A percentile compares a stretch with the other conserved stretches of the same genome.
phyloP scores from a whole-genome alignment of 2,888 invertebrate species.

The Aplocera efformata region DNA sequence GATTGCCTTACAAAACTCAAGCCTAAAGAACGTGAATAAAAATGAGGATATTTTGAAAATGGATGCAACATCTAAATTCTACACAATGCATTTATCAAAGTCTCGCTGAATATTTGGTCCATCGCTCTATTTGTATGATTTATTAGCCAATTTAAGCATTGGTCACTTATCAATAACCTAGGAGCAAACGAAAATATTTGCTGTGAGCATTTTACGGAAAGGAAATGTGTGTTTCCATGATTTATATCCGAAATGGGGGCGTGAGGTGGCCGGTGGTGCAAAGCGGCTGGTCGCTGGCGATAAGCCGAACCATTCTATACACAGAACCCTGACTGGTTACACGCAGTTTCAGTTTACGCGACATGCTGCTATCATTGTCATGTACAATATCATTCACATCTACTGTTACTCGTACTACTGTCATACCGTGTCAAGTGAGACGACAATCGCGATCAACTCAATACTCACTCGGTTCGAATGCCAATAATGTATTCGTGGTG shows the following conservation, averaged over 20 bases:
- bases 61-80: no score
- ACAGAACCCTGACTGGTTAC: slow-evolving; percentile 26
- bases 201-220: slow-evolving; percentile 66
- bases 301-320: slow-evolving; percentile 67
- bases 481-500: no score
- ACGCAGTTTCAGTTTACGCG: slow-evolving; percentile 1
- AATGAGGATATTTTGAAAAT: no score
- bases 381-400: background rate
- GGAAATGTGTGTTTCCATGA: slow-evolving; percentile 77
- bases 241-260: slow-evolving; percentile 71
- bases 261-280: slow-evolving; percentile 53
- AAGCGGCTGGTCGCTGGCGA: slow-evolving; percentile 69
- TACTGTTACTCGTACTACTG: no score
- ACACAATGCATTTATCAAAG: no score
- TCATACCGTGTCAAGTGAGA: no score
- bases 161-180: slow-evolving; percentile 52
- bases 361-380: background rate
- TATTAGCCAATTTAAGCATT: slow-evolving; percentile 1
- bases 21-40: no score
- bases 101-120: no score
- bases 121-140: background rate
- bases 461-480: no score
- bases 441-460: no score
- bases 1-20: no score
- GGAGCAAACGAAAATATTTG: slow-evolving; percentile 59